These are phyloP conservation scores for Sander vitreus DNA, from an alignment of 2,113 vertebrate species.

Conservation along the genomic window DNA sequence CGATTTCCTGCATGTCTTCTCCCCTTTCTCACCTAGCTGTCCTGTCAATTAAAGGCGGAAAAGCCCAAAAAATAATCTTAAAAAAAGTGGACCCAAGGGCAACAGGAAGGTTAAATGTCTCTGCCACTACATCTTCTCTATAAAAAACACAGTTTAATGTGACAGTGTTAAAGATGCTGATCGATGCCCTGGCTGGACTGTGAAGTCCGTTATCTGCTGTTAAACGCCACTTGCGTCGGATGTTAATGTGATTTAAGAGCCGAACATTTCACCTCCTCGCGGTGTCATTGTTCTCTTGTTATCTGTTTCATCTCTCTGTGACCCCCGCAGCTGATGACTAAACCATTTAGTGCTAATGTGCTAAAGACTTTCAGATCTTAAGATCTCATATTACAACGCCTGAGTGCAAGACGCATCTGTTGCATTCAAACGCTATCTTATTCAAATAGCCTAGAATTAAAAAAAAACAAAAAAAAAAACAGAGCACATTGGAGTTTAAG, in stretches of 20 bases:
- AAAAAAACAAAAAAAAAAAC: too few species aligned
- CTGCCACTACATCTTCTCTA: too few species aligned
- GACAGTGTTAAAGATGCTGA: not conserved
- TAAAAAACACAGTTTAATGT: not conserved
- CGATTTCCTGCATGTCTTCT: too few species aligned
- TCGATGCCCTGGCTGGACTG: not conserved
- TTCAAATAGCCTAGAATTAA: too few species aligned
- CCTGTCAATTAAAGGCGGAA: too few species aligned
- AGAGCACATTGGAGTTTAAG: too few species aligned
- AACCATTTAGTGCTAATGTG: constrained; percentile 5
- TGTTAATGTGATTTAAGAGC: constrained; percentile 7
- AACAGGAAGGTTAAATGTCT: too few species aligned
- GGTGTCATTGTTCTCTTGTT: not conserved
- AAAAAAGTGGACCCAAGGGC: too few species aligned
- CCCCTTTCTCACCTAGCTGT: too few species aligned
- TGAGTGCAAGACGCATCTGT: not conserved
- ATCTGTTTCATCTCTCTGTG: constrained; percentile 3
- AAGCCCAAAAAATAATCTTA: too few species aligned
- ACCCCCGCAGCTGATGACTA: not conserved
- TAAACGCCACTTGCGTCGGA: not conserved
- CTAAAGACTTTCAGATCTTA: not conserved
- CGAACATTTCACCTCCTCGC: not conserved
- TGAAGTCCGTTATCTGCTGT: constrained; percentile 11
- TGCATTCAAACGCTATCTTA: not conserved
- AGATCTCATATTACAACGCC: not conserved